phyloP scores from a whole-genome alignment of 2,888 invertebrate genomes.

The Metopia argyrocephala region DNA sequence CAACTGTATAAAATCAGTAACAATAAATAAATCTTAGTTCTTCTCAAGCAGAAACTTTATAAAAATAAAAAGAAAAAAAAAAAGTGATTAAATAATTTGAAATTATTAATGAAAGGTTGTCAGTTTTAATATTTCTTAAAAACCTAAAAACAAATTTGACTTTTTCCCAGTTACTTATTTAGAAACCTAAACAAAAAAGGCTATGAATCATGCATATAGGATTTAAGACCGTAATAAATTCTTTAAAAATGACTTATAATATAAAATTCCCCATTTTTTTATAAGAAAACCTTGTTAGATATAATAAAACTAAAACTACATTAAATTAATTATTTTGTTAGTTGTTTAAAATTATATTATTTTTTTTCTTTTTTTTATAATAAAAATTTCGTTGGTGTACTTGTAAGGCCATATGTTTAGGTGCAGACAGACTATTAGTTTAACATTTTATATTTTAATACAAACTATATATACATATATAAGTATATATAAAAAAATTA shows the following conservation, averaged over 20 bases:
- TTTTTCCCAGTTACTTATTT: too few relatives aligned
- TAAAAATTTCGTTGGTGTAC: background rate
- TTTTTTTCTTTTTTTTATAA: background rate
- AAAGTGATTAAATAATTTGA: background rate
- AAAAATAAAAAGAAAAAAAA: background rate
- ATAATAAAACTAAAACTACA: background rate
- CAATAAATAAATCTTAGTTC: background rate
- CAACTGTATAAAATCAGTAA: background rate
- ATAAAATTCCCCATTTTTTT: background rate
- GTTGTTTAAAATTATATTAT: background rate
- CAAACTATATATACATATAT: too few relatives aligned
- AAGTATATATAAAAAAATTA: too few relatives aligned
- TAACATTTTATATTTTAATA: too few relatives aligned
- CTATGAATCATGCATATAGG: background rate
- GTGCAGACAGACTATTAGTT: constrained; percentile 10
- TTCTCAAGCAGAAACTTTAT: constrained; percentile 53
- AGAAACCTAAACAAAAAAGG: too few relatives aligned
- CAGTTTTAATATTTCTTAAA: constrained; percentile 51
- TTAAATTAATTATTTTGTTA: background rate
- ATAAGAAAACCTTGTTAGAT: background rate
- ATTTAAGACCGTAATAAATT: background rate
- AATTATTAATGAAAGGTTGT: constrained; percentile 52
- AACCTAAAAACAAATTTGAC: too few relatives aligned
- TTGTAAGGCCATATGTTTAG: constrained; percentile 29
- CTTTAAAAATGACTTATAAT: background rate